Conservation (phyloP, 2,888 invertebrate species). For the Cataglyphis rosenhaueri region DNA sequence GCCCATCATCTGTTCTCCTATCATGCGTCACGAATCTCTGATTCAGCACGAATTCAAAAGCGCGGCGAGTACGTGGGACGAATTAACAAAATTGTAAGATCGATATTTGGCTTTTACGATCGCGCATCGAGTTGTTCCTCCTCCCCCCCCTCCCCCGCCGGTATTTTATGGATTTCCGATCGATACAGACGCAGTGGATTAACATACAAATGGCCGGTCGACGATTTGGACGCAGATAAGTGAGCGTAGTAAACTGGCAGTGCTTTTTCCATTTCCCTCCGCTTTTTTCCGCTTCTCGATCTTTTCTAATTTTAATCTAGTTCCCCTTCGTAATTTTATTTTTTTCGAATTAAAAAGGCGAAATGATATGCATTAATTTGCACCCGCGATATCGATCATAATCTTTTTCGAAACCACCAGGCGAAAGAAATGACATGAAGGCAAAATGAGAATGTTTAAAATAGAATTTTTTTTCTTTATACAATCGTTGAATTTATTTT, state of each 20-base stretch:
- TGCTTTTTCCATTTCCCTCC: constrained; percentile 57
- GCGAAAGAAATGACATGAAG: neutral
- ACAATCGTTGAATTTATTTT: neutral
- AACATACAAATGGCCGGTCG: constrained; percentile 80
- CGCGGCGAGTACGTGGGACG: neutral
- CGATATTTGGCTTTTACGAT: neutral
- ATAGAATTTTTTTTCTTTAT: neutral
- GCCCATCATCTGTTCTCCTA: constrained; percentile 24
- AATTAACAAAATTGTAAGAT: constrained; percentile 33
- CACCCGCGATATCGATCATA: neutral
- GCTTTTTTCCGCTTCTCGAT: constrained; percentile 16
- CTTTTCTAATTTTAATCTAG: constrained; percentile 36
- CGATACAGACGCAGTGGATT: constrained; percentile 74
- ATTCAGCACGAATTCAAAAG: constrained; percentile 35
- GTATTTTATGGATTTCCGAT: constrained; percentile 72
- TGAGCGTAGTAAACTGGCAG: constrained; percentile 70
- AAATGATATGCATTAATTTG: constrained; percentile 23
- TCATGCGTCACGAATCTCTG: constrained; percentile 38
- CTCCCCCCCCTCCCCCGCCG: too few species aligned
- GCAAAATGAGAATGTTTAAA: neutral
- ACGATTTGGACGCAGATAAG: constrained; percentile 79
- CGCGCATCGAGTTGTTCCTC: neutral
- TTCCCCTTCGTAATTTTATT: neutral
- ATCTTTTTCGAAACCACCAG: neutral
- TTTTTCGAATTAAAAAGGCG: neutral